phyloP scores from a whole-genome alignment of 2,113 vertebrate species.

The Cromileptes altivelis region DNA sequence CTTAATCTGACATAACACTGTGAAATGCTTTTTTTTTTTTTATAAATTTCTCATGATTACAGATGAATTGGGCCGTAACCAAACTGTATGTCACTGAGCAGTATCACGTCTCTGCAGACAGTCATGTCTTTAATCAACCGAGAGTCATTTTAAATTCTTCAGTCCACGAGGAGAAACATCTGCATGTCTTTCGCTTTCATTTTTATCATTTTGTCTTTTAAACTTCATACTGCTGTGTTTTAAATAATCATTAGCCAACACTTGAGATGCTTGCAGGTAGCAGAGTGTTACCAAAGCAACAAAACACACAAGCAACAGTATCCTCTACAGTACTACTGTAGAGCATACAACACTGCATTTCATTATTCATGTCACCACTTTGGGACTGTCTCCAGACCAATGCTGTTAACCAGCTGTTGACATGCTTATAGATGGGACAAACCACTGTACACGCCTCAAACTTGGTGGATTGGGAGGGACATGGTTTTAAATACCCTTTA shows the following conservation, averaged over 20 bases:
- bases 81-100: neutral
- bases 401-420: conserved; percentile 13
- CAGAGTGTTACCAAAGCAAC: conserved; percentile 24
- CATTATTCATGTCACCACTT: neutral
- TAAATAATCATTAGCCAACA: conserved; percentile 1
- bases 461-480: conserved; percentile 31
- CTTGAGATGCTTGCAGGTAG: neutral
- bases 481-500: conserved; percentile 22
- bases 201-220: conserved; percentile 30
- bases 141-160: neutral
- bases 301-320: neutral
- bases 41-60: neutral
- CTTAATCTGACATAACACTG: conserved; percentile 37
- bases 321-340: neutral
- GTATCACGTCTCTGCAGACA: conserved; percentile 3
- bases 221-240: conserved; percentile 21
- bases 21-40: conserved; percentile 38
- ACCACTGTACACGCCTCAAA: conserved; percentile 31
- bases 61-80: neutral
- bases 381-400: conserved; percentile 11
- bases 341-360: neutral
- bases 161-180: conserved; percentile 1
- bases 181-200: conserved; percentile 32
- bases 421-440: conserved; percentile 13
- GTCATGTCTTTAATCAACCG: neutral